phyloP scores from a whole-genome alignment of 2,888 invertebrate genomes.

The Sympetrum striolatum region DNA sequence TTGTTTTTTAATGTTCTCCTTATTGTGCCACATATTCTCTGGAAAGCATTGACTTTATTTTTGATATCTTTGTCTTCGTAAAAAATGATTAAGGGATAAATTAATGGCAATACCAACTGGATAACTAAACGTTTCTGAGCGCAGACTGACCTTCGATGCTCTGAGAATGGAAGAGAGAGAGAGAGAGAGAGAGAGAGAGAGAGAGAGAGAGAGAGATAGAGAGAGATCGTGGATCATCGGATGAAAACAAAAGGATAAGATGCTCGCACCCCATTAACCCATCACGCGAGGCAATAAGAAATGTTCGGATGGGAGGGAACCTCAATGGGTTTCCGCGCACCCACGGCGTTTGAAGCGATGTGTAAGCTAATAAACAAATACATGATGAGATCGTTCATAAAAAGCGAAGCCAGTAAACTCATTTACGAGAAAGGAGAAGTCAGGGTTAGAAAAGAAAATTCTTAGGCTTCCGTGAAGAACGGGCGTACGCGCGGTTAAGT shows the following conservation, averaged over 20 bases:
- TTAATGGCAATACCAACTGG: no score
- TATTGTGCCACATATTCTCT: no score
- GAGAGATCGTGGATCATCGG: conserved; percentile 1
- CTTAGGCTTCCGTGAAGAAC: neutral
- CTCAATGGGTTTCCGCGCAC: neutral
- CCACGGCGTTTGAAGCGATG: conserved; percentile 14
- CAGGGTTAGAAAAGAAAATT: neutral
- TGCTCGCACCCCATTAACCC: conserved; percentile 29
- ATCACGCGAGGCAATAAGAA: conserved; percentile 22
- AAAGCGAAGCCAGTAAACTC: neutral
- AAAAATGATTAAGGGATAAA: no score
- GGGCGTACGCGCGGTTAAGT: neutral
- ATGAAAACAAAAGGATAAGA: conserved; percentile 7
- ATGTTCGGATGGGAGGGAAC: neutral
- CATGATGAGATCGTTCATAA: neutral
- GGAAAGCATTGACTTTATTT: no score
- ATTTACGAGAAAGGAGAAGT: neutral
- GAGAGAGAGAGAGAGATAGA: neutral
- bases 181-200: neutral
- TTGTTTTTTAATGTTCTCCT: no score
- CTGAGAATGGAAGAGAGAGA: neutral
- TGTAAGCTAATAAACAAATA: neutral
- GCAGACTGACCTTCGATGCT: neutral
- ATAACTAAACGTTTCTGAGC: neutral
- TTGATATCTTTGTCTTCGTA: no score